Conservation (phyloP, 2,113 vertebrate species). For the Ailurus styani region DNA sequence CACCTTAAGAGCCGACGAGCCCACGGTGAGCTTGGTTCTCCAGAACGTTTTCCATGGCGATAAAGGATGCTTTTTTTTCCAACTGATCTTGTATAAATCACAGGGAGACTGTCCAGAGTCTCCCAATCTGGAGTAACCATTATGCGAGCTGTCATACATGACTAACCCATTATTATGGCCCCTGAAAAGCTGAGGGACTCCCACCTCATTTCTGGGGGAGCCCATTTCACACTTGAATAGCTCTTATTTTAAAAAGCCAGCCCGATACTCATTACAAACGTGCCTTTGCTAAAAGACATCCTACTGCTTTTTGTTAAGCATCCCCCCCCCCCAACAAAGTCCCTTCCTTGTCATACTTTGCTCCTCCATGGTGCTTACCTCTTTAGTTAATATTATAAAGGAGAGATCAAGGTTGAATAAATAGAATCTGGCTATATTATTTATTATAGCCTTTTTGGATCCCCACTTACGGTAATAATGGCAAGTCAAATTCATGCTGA, state of each 20-base stretch:
- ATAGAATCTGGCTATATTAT: conserved; percentile 69
- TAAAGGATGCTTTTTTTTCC: conserved; percentile 34
- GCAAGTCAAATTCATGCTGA: conserved; percentile 55
- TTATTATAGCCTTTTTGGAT: conserved; percentile 62
- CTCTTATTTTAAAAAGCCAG: conserved; percentile 63
- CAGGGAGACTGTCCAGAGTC: conserved; percentile 3
- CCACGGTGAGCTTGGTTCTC: neutral
- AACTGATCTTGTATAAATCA: conserved; percentile 51
- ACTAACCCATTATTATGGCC: conserved; percentile 60
- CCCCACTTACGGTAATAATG: conserved; percentile 55
- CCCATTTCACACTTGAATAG: conserved; percentile 72
- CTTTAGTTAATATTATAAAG: conserved; percentile 69
- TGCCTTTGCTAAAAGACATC: conserved; percentile 66
- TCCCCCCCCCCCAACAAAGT: neutral
- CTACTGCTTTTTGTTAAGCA: neutral
- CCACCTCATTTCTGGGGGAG: conserved; percentile 67
- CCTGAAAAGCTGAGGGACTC: conserved; percentile 58
- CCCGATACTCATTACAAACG: conserved; percentile 57
- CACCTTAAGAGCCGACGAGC: neutral
- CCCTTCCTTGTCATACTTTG: conserved; percentile 42
- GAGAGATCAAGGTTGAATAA: conserved; percentile 68
- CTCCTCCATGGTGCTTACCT: conserved; percentile 48
- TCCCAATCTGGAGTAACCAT: conserved; percentile 36
- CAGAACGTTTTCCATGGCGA: neutral
- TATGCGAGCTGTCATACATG: conserved; percentile 62